A percentile compares a stretch with the other conserved stretches of the same genome.
These are phyloP conservation scores for Scaptomyza graminum DNA, from an alignment of 1,140 invertebrate species.

Conservation along the genomic window DNA sequence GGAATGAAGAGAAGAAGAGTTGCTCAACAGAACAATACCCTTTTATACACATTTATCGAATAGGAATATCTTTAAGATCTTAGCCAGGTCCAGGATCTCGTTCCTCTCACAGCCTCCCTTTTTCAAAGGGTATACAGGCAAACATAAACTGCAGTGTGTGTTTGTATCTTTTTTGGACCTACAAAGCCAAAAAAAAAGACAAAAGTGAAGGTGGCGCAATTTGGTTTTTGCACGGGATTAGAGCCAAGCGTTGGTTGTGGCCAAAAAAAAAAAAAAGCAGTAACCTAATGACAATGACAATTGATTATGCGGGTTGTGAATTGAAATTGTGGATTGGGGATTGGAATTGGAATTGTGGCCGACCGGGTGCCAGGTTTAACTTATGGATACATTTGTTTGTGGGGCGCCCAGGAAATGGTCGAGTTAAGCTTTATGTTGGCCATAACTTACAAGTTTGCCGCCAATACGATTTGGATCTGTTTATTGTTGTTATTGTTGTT, in stretches of 20 bases:
- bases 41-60: too few relatives aligned
- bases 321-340: not conserved
- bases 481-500: conserved; percentile 24
- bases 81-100: too few relatives aligned
- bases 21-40: conserved; percentile 2
- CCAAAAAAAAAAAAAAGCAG: conserved; percentile 18
- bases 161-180: conserved; percentile 6
- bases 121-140: conserved; percentile 24
- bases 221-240: conserved; percentile 45
- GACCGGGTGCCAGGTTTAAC: not conserved
- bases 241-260: conserved; percentile 25
- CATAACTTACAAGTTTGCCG: conserved; percentile 65
- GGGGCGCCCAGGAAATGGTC: conserved; percentile 66
- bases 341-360: not conserved
- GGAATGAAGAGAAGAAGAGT: not conserved
- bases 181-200: conserved; percentile 1
- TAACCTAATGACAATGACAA: conserved; percentile 75
- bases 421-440: conserved; percentile 56
- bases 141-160: conserved; percentile 17
- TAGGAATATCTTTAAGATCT: too few relatives aligned
- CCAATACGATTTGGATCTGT: conserved; percentile 58
- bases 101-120: too few relatives aligned
- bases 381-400: conserved; percentile 15
- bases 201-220: conserved; percentile 74
- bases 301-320: conserved; percentile 53